Percentiles rank a stretch among this genome's conserved stretches.
These are phyloP conservation scores for Tenthredo mesomela DNA, from an alignment of 2,888 invertebrate genomes.

Conservation along the genomic window DNA sequence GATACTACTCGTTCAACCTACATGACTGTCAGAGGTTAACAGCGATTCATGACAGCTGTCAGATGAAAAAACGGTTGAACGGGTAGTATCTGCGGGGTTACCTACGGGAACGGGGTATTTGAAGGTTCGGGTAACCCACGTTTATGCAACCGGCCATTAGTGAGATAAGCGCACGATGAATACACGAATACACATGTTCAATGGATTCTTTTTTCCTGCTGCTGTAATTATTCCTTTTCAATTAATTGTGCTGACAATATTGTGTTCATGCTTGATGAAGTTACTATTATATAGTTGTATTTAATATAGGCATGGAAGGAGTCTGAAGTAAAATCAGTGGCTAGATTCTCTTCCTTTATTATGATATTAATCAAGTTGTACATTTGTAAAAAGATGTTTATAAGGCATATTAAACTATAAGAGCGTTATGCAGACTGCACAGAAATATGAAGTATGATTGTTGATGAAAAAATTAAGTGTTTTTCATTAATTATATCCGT, in stretches of 20 bases:
- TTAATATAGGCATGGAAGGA: background rate
- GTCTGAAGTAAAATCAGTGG: background rate
- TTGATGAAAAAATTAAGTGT: background rate
- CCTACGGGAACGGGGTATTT: too few relatives aligned
- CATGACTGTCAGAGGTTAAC: too few relatives aligned
- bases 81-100: too few relatives aligned
- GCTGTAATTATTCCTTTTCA: background rate
- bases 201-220: background rate
- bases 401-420: constrained; percentile 17
- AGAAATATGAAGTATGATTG: background rate
- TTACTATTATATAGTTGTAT: background rate
- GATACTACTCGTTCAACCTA: too few relatives aligned
- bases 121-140: too few relatives aligned
- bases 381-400: constrained; percentile 26
- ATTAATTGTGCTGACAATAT: constrained; percentile 4
- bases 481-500: background rate
- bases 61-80: too few relatives aligned
- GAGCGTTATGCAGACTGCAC: background rate
- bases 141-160: too few relatives aligned
- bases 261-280: background rate
- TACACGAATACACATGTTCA: background rate
- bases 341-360: background rate
- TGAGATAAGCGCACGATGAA: background rate
- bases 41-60: too few relatives aligned
- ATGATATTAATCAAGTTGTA: background rate